Conservation (phyloP, 2,113 vertebrate species). For the Arvicanthis niloticus region DNA sequence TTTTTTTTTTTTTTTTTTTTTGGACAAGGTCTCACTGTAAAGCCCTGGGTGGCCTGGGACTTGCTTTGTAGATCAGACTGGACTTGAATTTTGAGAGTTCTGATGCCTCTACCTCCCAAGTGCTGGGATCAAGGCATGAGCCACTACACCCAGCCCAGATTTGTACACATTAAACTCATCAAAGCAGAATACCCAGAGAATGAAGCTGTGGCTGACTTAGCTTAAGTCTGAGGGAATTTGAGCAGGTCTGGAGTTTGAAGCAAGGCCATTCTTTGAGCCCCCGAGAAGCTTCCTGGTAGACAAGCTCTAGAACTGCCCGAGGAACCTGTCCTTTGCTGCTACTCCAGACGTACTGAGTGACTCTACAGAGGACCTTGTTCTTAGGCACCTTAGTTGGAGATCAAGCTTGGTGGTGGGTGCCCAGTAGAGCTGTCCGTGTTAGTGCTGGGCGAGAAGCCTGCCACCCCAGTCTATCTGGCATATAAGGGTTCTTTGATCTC, state of each 20-base stretch:
- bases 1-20: not conserved
- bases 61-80: not conserved
- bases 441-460: not conserved
- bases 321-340: not conserved
- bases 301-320: not conserved
- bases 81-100: not conserved
- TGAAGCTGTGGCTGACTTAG: not conserved
- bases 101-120: not conserved
- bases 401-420: not conserved
- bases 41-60: not conserved
- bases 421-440: not conserved
- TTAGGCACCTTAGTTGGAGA: not conserved
- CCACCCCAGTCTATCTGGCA: not conserved
- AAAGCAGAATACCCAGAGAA: conserved; percentile 10
- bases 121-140: not conserved
- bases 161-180: not conserved
- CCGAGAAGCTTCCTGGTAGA: not conserved
- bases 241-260: not conserved
- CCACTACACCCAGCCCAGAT: not conserved
- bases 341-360: not conserved
- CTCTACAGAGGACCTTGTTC: not conserved
- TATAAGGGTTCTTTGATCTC: not conserved
- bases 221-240: not conserved
- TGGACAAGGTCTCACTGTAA: not conserved
- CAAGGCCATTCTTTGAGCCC: not conserved